Evolutionary conservation across 2,888 invertebrate genomes (phyloP), one percentile per base, ranked within the genome.

Genomic region (Lasioglossum leucozonium): DNA sequence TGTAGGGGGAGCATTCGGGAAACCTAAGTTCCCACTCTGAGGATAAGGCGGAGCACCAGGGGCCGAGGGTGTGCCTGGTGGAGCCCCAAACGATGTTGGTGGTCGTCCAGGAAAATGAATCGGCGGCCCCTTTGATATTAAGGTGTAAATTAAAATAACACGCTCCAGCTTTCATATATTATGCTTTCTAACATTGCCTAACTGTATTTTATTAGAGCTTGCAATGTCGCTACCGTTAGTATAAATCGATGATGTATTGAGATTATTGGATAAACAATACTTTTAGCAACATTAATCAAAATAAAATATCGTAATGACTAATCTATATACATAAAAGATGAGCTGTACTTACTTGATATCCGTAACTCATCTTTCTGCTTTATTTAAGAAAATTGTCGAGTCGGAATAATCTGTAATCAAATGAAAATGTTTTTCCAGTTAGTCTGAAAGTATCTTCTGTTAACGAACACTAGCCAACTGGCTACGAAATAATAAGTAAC

Each of bases 61-160:
- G 90, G 93, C 93, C 89, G 94, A 93, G 81, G 94, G 93, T 91
- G 93, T 90, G 80, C 94, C 94, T 87, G 94, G 93, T 88, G 93
- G 94, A 88, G 87, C 89, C 80, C 94, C 94, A 87, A 95, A 94
- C 62, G 94, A 93, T 42, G 92, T 94, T 82, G 95, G 94, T 85
- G 89, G 92, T 85, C 91, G 91, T 90, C 93, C 94, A 51, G 92
- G 91, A 86, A 92, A 94, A 81, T 91, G 92, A 87, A 82, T 86
- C 88, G 94, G 94, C 82, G 93, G 93, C 77, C 94, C 94, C 94
- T 95, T 93, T 16, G 84, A 88, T 78, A 72, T 76, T 40, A 84
- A 79, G 55, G 73, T 71, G 69, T 22, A 81, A 75, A 75, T 79
- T 72, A 84, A 82, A 79, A 79, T 58, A 81, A 40, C 51, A 75